Percentiles rank a stretch among this genome's conserved stretches.
Conservation (phyloP, 2,113 vertebrate genomes). For the Mesembrinibis cayennensis region DNA sequence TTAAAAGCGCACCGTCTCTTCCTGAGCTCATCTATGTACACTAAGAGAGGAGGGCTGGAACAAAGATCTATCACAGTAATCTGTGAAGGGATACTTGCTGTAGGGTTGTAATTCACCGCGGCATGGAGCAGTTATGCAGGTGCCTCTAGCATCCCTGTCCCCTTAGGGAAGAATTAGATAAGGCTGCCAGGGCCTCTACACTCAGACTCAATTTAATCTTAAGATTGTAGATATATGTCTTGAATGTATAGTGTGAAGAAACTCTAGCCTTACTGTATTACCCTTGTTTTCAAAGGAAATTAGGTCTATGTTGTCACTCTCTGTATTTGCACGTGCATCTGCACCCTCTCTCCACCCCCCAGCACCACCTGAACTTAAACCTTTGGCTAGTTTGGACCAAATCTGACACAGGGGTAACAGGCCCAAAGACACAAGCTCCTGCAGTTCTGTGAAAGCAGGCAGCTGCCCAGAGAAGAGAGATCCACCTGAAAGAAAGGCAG, state of each 20-base stretch:
- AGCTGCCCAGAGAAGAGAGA: neutral
- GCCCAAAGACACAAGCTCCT: neutral
- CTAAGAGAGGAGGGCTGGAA: neutral
- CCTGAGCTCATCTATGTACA: neutral
- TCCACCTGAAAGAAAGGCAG: neutral
- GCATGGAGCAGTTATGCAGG: neutral
- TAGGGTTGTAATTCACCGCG: neutral
- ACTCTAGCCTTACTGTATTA: neutral
- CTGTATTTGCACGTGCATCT: neutral
- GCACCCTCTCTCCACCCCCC: neutral
- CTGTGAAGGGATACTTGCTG: neutral
- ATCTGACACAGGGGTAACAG: neutral
- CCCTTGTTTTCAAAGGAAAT: neutral
- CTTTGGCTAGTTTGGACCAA: neutral
- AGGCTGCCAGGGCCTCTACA: neutral
- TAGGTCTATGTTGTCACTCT: accelerated
- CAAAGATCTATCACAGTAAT: neutral
- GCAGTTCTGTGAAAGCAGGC: neutral
- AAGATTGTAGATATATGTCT: neutral
- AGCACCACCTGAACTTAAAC: neutral
- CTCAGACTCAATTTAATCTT: neutral
- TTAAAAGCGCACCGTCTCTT: neutral
- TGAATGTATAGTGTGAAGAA: neutral
- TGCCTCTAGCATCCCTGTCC: neutral
- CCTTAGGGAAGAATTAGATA: neutral